A percentile compares a stretch with the other conserved stretches of the same genome.
Conservation (phyloP, 2,888 invertebrate species). For the Idaea straminata region DNA sequence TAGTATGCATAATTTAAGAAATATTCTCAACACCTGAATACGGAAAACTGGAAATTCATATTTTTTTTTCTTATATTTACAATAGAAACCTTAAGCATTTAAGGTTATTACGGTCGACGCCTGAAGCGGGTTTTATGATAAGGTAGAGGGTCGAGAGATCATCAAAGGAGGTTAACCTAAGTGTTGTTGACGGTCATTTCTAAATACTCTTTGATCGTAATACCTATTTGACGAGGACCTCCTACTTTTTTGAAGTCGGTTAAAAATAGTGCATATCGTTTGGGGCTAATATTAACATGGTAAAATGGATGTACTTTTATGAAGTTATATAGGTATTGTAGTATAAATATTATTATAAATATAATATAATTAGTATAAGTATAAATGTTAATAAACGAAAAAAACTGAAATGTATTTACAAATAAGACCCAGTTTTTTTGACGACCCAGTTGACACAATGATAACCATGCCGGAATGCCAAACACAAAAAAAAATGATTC, state of each 20-base stretch:
- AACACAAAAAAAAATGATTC: too few relatives aligned
- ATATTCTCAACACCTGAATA: neutral
- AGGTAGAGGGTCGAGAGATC: slow-evolving; percentile 45
- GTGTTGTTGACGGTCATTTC: slow-evolving; percentile 58
- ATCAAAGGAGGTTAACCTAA: slow-evolving; percentile 59
- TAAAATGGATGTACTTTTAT: too few relatives aligned
- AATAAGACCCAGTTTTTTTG: too few relatives aligned
- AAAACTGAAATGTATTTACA: too few relatives aligned
- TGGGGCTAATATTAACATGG: neutral
- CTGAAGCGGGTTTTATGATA: slow-evolving; percentile 43
- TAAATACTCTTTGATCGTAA: slow-evolving; percentile 55
- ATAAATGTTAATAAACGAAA: too few relatives aligned
- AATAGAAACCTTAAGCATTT: slow-evolving; percentile 32
- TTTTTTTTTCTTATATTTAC: slow-evolving; percentile 20
- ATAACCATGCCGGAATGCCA: too few relatives aligned
- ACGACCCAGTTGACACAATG: too few relatives aligned
- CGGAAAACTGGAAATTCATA: neutral
- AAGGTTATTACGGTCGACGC: slow-evolving; percentile 39
- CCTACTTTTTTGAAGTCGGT: neutral
- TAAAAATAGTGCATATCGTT: neutral
- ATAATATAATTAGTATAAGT: too few relatives aligned
- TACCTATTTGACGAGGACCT: neutral
- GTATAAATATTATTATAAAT: too few relatives aligned
- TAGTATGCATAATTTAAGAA: slow-evolving; percentile 25
- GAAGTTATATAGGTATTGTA: too few relatives aligned